A percentile compares a stretch with the other conserved stretches of the same genome.
Conservation (phyloP, 37 sponge, comb jelly and placozoan species). For the Agelas oroides region DNA sequence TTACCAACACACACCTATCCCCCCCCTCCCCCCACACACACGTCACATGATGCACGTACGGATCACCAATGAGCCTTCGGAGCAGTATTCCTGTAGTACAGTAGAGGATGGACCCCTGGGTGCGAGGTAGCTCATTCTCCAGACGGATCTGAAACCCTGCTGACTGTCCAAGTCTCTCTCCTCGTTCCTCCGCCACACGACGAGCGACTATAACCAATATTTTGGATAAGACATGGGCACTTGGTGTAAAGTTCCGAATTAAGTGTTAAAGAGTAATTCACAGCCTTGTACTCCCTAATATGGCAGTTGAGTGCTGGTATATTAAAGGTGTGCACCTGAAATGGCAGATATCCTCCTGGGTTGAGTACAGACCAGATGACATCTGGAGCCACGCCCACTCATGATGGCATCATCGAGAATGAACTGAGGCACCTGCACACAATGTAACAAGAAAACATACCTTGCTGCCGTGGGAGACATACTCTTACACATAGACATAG, state of each 20-base stretch:
- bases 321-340: too few species aligned
- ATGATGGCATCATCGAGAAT: constrained; percentile 83
- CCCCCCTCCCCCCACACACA: too few species aligned
- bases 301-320: too few species aligned
- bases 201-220: constrained; percentile 58
- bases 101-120: constrained; percentile 68
- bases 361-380: constrained; percentile 89
- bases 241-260: too few species aligned
- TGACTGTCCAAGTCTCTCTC: constrained; percentile 52
- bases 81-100: constrained; percentile 83
- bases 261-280: too few species aligned
- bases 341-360: constrained; percentile 93
- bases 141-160: constrained; percentile 88
- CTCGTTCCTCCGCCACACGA: constrained; percentile 74
- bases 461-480: too few species aligned
- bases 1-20: too few species aligned
- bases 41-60: constrained; percentile 38
- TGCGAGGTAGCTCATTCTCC: constrained; percentile 68
- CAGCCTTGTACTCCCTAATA: too few species aligned
- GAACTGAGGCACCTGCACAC: constrained; percentile 84
- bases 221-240: too few species aligned
- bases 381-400: constrained; percentile 77
- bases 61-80: constrained; percentile 62
- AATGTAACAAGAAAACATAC: not conserved
- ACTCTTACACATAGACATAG: too few species aligned